Percentiles rank a stretch among this genome's conserved stretches.
Conservation (phyloP, 1,140 invertebrate species). For the Nixonia krombeini region DNA sequence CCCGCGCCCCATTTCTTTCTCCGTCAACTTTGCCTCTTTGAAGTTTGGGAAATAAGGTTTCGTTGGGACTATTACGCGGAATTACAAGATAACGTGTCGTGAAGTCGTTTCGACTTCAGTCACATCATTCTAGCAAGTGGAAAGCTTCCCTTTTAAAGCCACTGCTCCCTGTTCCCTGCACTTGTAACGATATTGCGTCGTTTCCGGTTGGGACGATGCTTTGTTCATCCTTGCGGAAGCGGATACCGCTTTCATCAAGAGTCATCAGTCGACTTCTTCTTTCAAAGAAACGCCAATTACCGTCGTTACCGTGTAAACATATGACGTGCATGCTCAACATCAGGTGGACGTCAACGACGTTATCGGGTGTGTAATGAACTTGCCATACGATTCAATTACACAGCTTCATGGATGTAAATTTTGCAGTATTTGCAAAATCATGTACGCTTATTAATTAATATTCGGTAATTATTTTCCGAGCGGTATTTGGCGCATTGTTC, state of each 20-base stretch:
- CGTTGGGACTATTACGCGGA: slow-evolving; percentile 2
- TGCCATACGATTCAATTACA: no score
- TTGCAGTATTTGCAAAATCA: no score
- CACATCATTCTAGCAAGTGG: not conserved
- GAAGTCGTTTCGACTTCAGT: slow-evolving; percentile 2
- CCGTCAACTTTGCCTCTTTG: not conserved
- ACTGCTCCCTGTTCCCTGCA: slow-evolving; percentile 34
- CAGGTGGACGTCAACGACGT: no score
- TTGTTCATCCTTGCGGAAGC: slow-evolving; percentile 62
- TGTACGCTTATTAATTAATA: no score
- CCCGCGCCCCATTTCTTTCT: no score
- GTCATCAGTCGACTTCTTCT: slow-evolving; percentile 49
- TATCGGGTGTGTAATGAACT: no score
- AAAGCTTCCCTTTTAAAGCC: not conserved
- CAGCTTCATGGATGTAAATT: no score
- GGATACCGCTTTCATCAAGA: slow-evolving; percentile 67
- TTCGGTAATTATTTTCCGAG: no score
- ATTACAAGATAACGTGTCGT: slow-evolving; percentile 15
- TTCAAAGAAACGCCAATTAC: slow-evolving; percentile 5
- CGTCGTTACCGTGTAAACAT: slow-evolving; percentile 1
- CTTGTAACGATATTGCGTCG: slow-evolving; percentile 61
- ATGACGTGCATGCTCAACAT: not conserved
- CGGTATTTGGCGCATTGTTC: no score
- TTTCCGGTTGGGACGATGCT: slow-evolving; percentile 60
- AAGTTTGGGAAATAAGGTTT: not conserved